A percentile compares a stretch with the other conserved stretches of the same genome.
These are phyloP conservation scores for Euphydryas editha DNA, from an alignment of 2,888 invertebrate species.

Conservation along the genomic window DNA sequence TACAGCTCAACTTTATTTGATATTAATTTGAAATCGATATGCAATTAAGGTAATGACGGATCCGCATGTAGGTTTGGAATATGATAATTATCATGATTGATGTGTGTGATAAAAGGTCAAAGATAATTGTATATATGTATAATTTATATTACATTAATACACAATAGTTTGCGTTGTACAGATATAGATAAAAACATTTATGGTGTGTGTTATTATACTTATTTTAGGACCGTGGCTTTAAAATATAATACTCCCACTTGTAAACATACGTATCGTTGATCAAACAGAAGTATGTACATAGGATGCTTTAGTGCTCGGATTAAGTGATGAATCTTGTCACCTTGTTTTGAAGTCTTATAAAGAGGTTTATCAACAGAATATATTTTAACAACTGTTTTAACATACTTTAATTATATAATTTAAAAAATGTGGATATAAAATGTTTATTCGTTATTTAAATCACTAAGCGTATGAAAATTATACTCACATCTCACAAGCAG, in stretches of 20 bases:
- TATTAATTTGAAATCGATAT: neutral
- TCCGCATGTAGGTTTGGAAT: neutral
- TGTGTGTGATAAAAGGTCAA: neutral
- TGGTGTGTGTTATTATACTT: neutral
- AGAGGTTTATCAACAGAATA: constrained; percentile 2
- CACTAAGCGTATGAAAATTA: neutral
- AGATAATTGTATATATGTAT: neutral
- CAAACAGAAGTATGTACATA: constrained; percentile 26
- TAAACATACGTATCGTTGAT: constrained; percentile 23
- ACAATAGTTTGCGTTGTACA: neutral
- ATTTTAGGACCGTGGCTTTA: constrained; percentile 21
- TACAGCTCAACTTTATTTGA: neutral
- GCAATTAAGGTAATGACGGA: constrained; percentile 2
- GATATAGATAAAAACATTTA: neutral
- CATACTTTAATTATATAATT: neutral
- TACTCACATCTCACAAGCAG: neutral
- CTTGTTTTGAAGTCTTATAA: constrained; percentile 10
- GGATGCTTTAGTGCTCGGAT: constrained; percentile 28
- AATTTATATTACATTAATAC: neutral
- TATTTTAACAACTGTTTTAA: neutral
- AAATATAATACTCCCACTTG: constrained; percentile 18
- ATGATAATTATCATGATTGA: neutral
- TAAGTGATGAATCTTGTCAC: constrained; percentile 28
- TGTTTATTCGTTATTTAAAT: neutral
- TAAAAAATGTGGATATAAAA: neutral